Conservation (phyloP, 2,888 invertebrate species). For the Mythimna impura region DNA sequence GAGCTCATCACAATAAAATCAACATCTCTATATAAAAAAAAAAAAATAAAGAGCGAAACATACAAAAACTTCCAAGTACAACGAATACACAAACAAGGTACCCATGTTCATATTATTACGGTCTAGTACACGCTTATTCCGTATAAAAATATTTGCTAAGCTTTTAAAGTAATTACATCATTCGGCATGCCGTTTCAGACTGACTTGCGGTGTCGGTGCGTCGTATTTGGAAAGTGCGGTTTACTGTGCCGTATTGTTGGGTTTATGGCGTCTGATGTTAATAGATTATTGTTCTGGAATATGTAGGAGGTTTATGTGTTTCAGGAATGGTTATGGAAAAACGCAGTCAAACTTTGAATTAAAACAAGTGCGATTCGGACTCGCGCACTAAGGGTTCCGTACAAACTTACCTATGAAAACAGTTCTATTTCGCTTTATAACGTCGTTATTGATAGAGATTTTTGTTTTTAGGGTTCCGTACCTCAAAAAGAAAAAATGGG, state of each 20-base stretch:
- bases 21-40: background rate
- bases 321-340: background rate
- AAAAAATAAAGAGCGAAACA: background rate
- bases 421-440: no score
- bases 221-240: conserved; percentile 36
- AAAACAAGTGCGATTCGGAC: no score
- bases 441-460: no score
- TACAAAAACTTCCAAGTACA: conserved; percentile 18
- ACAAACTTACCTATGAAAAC: no score
- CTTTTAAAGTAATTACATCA: conserved; percentile 88
- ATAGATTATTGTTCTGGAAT: conserved; percentile 8
- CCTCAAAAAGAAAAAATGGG: no score
- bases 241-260: conserved; percentile 17
- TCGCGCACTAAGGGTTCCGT: no score
- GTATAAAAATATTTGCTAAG: conserved; percentile 86
- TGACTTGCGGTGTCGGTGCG: conserved; percentile 59
- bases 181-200: conserved; percentile 68
- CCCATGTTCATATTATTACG: conserved; percentile 73
- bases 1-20: background rate
- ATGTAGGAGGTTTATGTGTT: background rate
- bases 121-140: conserved; percentile 77
- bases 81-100: conserved; percentile 44
- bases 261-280: conserved; percentile 16
- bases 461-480: no score
- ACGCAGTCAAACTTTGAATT: no score